Percentiles rank a stretch among this genome's conserved stretches.
Evolutionary conservation across 2,888 invertebrate species (phyloP).

Genomic region (Cephus nigrinus): DNA sequence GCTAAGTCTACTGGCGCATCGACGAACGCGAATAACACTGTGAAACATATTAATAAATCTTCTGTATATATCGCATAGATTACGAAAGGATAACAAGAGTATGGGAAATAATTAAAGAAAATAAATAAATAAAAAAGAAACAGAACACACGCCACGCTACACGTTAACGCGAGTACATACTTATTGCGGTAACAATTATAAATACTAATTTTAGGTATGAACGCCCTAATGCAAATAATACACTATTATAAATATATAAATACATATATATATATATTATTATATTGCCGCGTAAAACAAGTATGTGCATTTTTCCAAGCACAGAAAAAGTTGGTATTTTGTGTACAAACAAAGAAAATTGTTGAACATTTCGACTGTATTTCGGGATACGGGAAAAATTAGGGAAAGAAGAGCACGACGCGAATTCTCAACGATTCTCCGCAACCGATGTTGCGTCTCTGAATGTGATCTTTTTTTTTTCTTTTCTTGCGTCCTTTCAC

Average conservation of each 20-base stretch:
- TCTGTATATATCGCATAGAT: conserved; percentile 5
- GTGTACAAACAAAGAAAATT: conserved; percentile 51
- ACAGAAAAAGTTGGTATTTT: conserved; percentile 61
- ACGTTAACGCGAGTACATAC: conserved; percentile 9
- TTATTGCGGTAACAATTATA: conserved; percentile 39
- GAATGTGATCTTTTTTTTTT: not conserved
- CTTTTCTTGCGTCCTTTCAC: not conserved
- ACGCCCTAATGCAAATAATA: conserved; percentile 46
- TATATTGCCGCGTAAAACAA: conserved; percentile 46
- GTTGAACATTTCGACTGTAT: conserved; percentile 20
- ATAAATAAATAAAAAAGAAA: conserved; percentile 24
- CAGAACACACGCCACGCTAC: conserved; percentile 7
- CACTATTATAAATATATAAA: conserved; percentile 47
- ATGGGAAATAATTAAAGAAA: not conserved
- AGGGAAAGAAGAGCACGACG: not conserved
- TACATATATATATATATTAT: conserved; percentile 25
- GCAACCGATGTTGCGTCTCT: not conserved
- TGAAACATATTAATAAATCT: conserved; percentile 7
- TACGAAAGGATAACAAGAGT: not conserved
- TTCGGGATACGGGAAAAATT: conserved; percentile 5
- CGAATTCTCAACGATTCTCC: not conserved
- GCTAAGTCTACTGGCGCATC: not conserved
- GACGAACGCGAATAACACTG: not conserved
- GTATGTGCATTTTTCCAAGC: conserved; percentile 55
- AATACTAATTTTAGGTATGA: conserved; percentile 49